Evolutionary conservation across 2,797 vertebrate species (phyloP).

Genomic region (Myiothlypis chrysogaster): DNA sequence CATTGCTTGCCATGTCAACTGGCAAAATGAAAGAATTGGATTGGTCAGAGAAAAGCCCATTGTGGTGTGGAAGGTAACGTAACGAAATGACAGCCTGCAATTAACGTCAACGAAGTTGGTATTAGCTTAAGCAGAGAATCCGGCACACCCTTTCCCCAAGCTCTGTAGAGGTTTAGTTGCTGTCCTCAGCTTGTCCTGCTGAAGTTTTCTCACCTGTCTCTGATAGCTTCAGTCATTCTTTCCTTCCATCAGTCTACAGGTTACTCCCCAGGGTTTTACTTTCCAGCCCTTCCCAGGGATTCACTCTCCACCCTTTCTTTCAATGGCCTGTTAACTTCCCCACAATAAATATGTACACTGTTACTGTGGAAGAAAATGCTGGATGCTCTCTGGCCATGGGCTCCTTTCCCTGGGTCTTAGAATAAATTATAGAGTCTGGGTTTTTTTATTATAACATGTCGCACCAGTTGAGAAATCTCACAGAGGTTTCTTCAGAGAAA

Average conservation of each 20-base stretch:
- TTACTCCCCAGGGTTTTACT: neutral
- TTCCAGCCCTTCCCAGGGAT: neutral
- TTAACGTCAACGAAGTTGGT: neutral
- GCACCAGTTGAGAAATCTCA: neutral
- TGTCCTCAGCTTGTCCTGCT: neutral
- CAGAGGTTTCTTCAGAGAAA: neutral
- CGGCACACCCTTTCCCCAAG: neutral
- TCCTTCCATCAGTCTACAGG: neutral
- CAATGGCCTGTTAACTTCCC: neutral
- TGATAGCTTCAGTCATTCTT: neutral
- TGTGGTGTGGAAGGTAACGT: neutral
- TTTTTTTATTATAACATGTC: neutral
- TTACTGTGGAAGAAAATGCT: neutral
- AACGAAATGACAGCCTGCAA: neutral
- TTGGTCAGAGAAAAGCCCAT: neutral
- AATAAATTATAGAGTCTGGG: neutral
- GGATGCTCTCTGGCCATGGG: neutral
- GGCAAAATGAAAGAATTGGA: neutral
- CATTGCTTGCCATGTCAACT: neutral
- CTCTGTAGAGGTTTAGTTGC: neutral
- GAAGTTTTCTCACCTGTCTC: neutral
- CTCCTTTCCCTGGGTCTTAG: neutral
- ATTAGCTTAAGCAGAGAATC: slow-evolving; percentile 23
- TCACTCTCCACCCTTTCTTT: neutral
- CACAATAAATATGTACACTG: neutral